Evolutionary conservation across 2,888 invertebrate species (phyloP).

Genomic region (Caenorhabditis sp.): DNA sequence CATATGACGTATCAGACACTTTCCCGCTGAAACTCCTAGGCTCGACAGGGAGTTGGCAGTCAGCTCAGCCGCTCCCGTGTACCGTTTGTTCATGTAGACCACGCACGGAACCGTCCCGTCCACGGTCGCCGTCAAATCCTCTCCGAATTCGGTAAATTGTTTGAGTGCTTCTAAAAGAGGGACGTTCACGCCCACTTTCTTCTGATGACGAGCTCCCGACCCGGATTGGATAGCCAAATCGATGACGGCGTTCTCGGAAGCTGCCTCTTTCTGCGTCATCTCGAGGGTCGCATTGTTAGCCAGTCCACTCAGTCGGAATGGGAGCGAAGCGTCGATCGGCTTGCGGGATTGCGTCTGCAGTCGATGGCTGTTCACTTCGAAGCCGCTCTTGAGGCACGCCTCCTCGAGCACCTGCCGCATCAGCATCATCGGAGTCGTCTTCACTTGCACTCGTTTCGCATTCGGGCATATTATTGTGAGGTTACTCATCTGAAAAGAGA

Average conservation of each 20-base stretch:
- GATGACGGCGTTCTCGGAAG: conserved; percentile 29
- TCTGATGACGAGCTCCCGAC: conserved; percentile 50
- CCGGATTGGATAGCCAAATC: conserved; percentile 68
- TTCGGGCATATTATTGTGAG: conserved; percentile 70
- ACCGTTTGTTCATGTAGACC: conserved; percentile 68
- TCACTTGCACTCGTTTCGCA: conserved; percentile 62
- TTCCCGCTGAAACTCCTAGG: conserved; percentile 58
- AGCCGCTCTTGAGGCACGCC: conserved; percentile 87
- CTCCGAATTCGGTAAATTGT: conserved; percentile 51
- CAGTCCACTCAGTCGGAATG: conserved; percentile 88
- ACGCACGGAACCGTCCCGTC: conserved; percentile 58
- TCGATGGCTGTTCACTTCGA: conserved; percentile 86
- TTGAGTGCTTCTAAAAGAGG: conserved; percentile 56
- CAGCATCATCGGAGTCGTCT: conserved; percentile 65
- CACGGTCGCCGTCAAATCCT: conserved; percentile 45
- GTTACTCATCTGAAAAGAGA: conserved; percentile 56
- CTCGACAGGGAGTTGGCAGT: conserved; percentile 44
- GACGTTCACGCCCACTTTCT: conserved; percentile 34
- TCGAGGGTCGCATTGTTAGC: conserved; percentile 93
- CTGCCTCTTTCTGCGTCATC: conserved; percentile 83
- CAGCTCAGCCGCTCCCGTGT: conserved; percentile 49
- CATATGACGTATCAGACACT: conserved; percentile 55
- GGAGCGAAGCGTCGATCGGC: conserved; percentile 86
- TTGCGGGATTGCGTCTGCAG: conserved; percentile 87
- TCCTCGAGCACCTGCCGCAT: conserved; percentile 84